These are phyloP conservation scores for Phodopus roborovskii DNA, from an alignment of 2,113 vertebrate genomes.

Conservation along the genomic window DNA sequence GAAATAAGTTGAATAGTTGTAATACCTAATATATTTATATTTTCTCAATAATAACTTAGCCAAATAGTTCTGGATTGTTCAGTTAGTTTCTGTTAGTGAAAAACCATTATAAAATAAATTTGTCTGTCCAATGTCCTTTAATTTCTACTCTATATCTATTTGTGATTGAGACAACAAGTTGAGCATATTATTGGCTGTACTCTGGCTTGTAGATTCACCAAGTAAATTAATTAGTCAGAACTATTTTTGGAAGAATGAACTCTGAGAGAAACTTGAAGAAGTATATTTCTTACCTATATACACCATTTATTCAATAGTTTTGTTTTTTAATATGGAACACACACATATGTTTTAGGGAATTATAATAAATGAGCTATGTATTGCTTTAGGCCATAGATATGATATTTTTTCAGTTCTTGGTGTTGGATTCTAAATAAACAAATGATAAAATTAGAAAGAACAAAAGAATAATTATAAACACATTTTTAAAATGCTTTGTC, in stretches of 20 bases:
- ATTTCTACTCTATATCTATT: constrained; percentile 33
- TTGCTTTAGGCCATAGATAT: not conserved
- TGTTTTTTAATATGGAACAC: not conserved
- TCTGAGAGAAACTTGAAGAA: constrained; percentile 8
- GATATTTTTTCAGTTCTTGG: not conserved
- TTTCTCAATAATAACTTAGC: not conserved
- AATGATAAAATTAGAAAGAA: not conserved
- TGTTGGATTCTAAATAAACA: constrained; percentile 9
- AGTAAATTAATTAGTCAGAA: constrained; percentile 4
- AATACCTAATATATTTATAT: not conserved
- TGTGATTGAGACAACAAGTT: constrained; percentile 33
- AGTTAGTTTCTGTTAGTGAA: constrained; percentile 18
- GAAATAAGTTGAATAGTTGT: constrained; percentile 38
- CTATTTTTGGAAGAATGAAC: constrained; percentile 27
- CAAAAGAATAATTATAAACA: not conserved
- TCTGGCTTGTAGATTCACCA: not conserved
- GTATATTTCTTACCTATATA: not conserved
- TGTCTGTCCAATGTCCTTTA: constrained; percentile 19
- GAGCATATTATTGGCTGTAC: not conserved
- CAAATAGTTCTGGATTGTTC: not conserved
- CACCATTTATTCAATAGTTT: constrained; percentile 28
- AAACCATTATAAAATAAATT: constrained; percentile 18
- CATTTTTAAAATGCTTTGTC: not conserved
- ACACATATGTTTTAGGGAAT: constrained; percentile 8
- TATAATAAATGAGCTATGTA: not conserved